A percentile compares a stretch with the other conserved stretches of the same genome.
Evolutionary conservation across 2,888 invertebrate species (phyloP).

Genomic region (Scrobipalpa costella): DNA sequence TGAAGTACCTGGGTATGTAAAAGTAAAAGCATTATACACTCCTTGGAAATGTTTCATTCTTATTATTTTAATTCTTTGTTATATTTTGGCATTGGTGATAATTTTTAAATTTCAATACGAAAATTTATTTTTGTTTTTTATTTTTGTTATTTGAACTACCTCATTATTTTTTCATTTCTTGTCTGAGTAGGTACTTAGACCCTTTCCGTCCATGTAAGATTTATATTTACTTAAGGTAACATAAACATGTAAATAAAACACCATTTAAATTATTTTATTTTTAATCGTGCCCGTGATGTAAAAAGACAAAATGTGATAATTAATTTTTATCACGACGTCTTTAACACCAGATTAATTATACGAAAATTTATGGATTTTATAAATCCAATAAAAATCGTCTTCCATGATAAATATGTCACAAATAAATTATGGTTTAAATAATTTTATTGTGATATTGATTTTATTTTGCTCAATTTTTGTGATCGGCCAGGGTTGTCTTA

Average conservation of each 20-base stretch:
- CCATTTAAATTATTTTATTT: conserved; percentile 30
- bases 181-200: conserved; percentile 25
- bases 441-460: not conserved
- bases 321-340: conserved; percentile 9
- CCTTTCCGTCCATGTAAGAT: conserved; percentile 66
- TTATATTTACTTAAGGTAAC: conserved; percentile 61
- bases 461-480: conserved; percentile 21
- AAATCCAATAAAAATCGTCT: not conserved
- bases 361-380: not conserved
- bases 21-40: conserved; percentile 21
- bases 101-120: not conserved
- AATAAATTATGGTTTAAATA: not conserved
- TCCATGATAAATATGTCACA: not conserved
- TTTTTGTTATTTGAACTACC: conserved; percentile 53
- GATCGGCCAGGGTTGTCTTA: conserved; percentile 26
- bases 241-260: conserved; percentile 27
- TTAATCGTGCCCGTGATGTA: conserved; percentile 16
- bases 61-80: conserved; percentile 21
- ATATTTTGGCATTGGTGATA: conserved; percentile 7
- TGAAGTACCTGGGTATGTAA: conserved; percentile 35
- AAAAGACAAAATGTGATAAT: conserved; percentile 6
- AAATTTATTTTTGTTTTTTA: conserved; percentile 6
- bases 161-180: conserved; percentile 49
- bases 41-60: conserved; percentile 17
- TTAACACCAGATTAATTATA: not conserved